Evolutionary conservation across 2,888 invertebrate species (phyloP).

Genomic region (Drosophila pseudotakahashii): DNA sequence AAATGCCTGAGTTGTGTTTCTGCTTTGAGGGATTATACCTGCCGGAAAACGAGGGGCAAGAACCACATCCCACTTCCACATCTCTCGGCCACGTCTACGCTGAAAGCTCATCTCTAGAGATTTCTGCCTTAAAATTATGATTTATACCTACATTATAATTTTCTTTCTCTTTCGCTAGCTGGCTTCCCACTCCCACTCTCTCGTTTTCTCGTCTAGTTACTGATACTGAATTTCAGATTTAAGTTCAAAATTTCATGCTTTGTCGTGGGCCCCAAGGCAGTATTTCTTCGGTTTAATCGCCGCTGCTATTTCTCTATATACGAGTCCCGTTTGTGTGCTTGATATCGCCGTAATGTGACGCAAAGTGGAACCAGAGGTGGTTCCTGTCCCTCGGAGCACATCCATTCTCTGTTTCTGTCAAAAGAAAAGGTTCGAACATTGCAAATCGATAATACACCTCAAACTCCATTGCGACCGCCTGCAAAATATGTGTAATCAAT

Average conservation of each 20-base stretch:
- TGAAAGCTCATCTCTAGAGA: conserved; percentile 77
- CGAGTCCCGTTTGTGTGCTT: conserved; percentile 74
- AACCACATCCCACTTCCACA: conserved; percentile 38
- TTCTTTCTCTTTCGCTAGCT: conserved; percentile 7
- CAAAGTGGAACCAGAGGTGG: conserved; percentile 45
- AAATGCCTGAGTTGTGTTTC: conserved; percentile 63
- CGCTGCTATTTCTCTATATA: conserved; percentile 37
- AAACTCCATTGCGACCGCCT: conserved; percentile 10
- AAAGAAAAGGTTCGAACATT: conserved; percentile 28
- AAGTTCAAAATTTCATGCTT: conserved; percentile 46
- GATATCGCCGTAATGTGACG: conserved; percentile 74
- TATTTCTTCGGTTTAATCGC: conserved; percentile 60
- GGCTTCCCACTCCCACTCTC: neutral
- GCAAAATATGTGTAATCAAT: conserved; percentile 65
- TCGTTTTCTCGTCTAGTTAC: conserved; percentile 45
- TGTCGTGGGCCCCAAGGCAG: conserved; percentile 34
- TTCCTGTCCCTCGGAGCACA: conserved; percentile 57
- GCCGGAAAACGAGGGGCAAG: conserved; percentile 30
- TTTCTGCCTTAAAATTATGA: conserved; percentile 74
- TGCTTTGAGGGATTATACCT: conserved; percentile 75
- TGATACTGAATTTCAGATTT: conserved; percentile 49
- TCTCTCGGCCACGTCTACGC: conserved; percentile 44
- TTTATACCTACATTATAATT: conserved; percentile 67
- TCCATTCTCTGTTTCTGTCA: conserved; percentile 50
- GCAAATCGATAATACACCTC: conserved; percentile 65